These are phyloP conservation scores for Leptinotarsa peninsularis DNA, from an alignment of 2,888 invertebrate genomes.

Conservation along the genomic window DNA sequence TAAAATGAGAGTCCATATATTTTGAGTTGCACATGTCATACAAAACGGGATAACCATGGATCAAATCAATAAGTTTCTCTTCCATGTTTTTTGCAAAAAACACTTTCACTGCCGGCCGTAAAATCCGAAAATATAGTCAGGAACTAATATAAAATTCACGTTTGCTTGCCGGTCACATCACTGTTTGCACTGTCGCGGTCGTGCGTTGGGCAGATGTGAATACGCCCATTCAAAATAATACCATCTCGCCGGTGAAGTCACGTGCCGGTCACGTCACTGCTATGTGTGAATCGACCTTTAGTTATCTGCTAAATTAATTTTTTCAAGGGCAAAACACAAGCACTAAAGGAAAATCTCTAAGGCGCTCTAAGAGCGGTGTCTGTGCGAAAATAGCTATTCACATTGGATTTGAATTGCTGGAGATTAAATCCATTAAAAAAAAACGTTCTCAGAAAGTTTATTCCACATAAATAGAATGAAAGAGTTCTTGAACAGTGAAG, in stretches of 20 bases:
- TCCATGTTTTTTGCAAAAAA: background rate
- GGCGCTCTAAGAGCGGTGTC: too few relatives aligned
- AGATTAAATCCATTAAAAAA: too few relatives aligned
- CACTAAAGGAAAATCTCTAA: too few relatives aligned
- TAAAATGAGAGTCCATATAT: conserved; percentile 24
- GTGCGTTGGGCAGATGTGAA: background rate
- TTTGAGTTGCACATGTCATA: conserved; percentile 20
- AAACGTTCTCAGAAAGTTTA: too few relatives aligned
- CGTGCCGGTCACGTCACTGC: conserved; percentile 11
- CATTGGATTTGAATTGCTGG: too few relatives aligned
- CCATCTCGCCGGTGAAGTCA: background rate
- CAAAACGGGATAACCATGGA: conserved; percentile 18
- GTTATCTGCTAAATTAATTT: too few relatives aligned
- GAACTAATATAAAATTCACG: too few relatives aligned
- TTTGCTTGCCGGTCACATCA: background rate
- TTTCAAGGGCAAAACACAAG: too few relatives aligned
- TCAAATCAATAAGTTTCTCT: conserved; percentile 12
- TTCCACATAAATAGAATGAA: too few relatives aligned
- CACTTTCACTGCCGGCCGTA: conserved; percentile 1
- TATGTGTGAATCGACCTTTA: too few relatives aligned
- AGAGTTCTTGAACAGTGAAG: too few relatives aligned
- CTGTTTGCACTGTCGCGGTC: background rate
- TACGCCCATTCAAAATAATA: background rate
- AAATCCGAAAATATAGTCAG: background rate
- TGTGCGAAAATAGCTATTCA: too few relatives aligned